A percentile compares a stretch with the other conserved stretches of the same genome.
Conservation (phyloP, 2,797 vertebrate genomes). For the Epinephelus awoara region DNA sequence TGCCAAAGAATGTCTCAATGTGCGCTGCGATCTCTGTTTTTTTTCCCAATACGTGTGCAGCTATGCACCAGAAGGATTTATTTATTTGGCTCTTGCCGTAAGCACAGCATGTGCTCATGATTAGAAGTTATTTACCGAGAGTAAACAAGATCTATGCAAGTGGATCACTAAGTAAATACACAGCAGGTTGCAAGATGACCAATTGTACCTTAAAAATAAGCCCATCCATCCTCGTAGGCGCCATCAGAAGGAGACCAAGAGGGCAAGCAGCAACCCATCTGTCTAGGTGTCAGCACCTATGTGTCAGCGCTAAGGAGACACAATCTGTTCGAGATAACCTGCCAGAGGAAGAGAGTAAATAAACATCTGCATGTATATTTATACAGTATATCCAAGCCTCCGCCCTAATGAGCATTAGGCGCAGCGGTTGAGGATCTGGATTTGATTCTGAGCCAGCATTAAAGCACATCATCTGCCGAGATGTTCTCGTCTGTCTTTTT, state of each 20-base stretch:
- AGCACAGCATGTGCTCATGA: constrained; percentile 74
- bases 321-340: constrained; percentile 76
- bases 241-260: constrained; percentile 69
- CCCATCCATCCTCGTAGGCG: constrained; percentile 77
- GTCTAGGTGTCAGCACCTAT: constrained; percentile 79
- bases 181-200: constrained; percentile 71
- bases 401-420: constrained; percentile 71
- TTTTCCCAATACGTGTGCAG: neutral
- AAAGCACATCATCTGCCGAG: constrained; percentile 86
- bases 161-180: constrained; percentile 61
- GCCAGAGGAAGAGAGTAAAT: constrained; percentile 75
- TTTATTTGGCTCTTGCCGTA: constrained; percentile 45
- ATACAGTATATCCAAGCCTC: constrained; percentile 62
- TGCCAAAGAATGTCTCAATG: constrained; percentile 18
- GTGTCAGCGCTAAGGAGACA: constrained; percentile 75
- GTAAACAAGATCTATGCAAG: constrained; percentile 59
- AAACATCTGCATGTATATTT: constrained; percentile 84
- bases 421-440: constrained; percentile 68
- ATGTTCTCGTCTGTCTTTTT: constrained; percentile 62
- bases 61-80: constrained; percentile 37
- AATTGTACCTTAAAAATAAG: constrained; percentile 74
- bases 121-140: constrained; percentile 67
- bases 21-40: neutral
- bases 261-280: constrained; percentile 78
- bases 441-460: constrained; percentile 79